phyloP scores from a whole-genome alignment of 2,888 invertebrate species.

The Chrysolina oricalcia region DNA sequence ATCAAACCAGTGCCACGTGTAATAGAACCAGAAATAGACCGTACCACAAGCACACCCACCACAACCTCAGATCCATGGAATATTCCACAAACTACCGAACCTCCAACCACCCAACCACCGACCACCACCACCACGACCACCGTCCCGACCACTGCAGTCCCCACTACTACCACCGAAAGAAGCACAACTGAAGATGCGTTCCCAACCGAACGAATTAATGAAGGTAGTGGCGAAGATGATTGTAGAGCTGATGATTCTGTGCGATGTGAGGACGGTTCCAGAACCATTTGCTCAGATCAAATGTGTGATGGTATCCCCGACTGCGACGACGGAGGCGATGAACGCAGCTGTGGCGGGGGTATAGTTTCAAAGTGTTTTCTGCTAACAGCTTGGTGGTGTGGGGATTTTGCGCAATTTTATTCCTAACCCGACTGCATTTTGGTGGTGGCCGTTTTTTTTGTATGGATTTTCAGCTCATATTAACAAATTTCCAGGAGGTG shows the following conservation, averaged over 20 bases:
- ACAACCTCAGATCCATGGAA: conserved; percentile 26
- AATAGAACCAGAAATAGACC: too few relatives aligned
- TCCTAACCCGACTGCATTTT: not conserved
- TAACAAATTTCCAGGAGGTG: not conserved
- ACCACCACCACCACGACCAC: conserved; percentile 46
- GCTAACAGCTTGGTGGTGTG: conserved; percentile 47
- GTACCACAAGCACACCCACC: not conserved
- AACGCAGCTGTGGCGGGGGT: conserved; percentile 75
- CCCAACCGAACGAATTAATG: conserved; percentile 29
- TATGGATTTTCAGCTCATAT: not conserved
- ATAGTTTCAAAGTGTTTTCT: conserved; percentile 35
- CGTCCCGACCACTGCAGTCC: conserved; percentile 46
- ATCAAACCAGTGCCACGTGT: too few relatives aligned
- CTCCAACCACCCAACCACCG: conserved; percentile 35
- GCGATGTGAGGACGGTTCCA: conserved; percentile 72
- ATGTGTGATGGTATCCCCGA: conserved; percentile 79
- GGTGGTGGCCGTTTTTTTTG: conserved; percentile 12
- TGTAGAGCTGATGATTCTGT: conserved; percentile 75
- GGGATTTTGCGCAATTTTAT: conserved; percentile 30
- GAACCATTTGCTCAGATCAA: conserved; percentile 75
- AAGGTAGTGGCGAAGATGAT: conserved; percentile 58
- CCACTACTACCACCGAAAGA: conserved; percentile 14
- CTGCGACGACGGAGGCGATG: conserved; percentile 82
- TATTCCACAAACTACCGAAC: conserved; percentile 34
- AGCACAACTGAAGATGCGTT: not conserved